Evolutionary conservation across 2,888 invertebrate genomes (phyloP).

Genomic region (Drosophila eohydei): DNA sequence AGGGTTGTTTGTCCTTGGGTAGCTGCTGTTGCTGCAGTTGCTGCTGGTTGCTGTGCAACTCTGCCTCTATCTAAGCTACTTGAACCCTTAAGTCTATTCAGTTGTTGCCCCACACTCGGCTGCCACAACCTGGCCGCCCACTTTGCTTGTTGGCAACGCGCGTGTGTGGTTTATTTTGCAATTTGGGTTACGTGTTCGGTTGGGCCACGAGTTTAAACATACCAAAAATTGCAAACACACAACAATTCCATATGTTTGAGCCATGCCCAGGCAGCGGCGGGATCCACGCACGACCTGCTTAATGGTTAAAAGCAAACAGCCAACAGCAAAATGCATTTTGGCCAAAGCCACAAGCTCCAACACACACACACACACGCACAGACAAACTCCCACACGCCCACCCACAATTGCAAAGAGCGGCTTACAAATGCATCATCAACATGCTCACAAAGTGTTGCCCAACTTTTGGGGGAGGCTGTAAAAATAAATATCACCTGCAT

Average conservation of each 20-base stretch:
- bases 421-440: constrained; percentile 61
- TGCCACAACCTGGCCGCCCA: background rate
- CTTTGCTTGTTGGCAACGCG: constrained; percentile 4
- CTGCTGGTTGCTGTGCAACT: constrained; percentile 23
- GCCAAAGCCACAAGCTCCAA: constrained; percentile 56
- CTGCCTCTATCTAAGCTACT: constrained; percentile 39
- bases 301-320: constrained; percentile 74
- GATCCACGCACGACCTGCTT: constrained; percentile 58
- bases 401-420: constrained; percentile 14
- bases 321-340: constrained; percentile 73
- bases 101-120: constrained; percentile 29
- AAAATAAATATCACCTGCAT: constrained; percentile 46
- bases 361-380: constrained; percentile 17
- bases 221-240: constrained; percentile 57
- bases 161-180: constrained; percentile 73
- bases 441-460: constrained; percentile 40
- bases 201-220: constrained; percentile 57
- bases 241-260: constrained; percentile 62
- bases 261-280: constrained; percentile 14
- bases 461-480: constrained; percentile 39
- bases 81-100: constrained; percentile 68
- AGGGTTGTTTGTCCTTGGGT: constrained; percentile 20
- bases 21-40: constrained; percentile 9
- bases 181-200: constrained; percentile 77
- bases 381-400: constrained; percentile 32